These are phyloP conservation scores for Anolis carolinensis DNA, from an alignment of 2,113 vertebrate species.

Conservation along the genomic window DNA sequence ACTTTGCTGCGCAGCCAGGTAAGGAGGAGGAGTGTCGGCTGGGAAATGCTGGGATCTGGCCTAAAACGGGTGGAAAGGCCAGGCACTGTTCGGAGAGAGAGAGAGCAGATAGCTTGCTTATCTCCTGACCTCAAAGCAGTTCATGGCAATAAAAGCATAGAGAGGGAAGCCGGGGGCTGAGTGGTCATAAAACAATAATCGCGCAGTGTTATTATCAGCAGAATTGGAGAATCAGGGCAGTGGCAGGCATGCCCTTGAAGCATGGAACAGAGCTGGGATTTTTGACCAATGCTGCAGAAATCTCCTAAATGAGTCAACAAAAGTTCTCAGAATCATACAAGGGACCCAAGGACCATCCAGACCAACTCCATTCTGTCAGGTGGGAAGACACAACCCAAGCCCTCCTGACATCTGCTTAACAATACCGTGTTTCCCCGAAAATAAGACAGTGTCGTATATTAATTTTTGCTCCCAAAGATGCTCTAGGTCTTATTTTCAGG, in stretches of 20 bases:
- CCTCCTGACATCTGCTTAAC: too few relatives aligned
- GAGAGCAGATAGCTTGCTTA: neutral
- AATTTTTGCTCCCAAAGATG: too few relatives aligned
- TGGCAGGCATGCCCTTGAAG: neutral
- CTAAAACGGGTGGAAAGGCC: too few relatives aligned
- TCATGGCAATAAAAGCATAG: neutral
- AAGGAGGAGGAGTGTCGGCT: neutral
- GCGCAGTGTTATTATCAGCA: neutral
- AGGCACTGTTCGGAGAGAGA: too few relatives aligned
- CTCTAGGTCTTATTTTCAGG: too few relatives aligned
- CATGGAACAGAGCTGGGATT: neutral
- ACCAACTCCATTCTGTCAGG: too few relatives aligned
- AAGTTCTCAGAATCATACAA: neutral
- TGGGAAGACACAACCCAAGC: too few relatives aligned
- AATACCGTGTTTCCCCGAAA: too few relatives aligned
- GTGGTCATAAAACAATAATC: too few relatives aligned
- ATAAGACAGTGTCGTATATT: too few relatives aligned
- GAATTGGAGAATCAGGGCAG: neutral
- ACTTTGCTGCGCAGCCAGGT: constrained; percentile 91
- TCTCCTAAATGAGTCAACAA: neutral
- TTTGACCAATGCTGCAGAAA: too few relatives aligned
- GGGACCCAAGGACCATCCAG: too few relatives aligned
- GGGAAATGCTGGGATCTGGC: neutral
- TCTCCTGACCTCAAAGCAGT: neutral
- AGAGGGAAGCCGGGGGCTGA: neutral